Evolutionary conservation across 2,113 vertebrate species (phyloP), one percentile per base, ranked within the genome.

Genomic region (Turnix velox): DNA sequence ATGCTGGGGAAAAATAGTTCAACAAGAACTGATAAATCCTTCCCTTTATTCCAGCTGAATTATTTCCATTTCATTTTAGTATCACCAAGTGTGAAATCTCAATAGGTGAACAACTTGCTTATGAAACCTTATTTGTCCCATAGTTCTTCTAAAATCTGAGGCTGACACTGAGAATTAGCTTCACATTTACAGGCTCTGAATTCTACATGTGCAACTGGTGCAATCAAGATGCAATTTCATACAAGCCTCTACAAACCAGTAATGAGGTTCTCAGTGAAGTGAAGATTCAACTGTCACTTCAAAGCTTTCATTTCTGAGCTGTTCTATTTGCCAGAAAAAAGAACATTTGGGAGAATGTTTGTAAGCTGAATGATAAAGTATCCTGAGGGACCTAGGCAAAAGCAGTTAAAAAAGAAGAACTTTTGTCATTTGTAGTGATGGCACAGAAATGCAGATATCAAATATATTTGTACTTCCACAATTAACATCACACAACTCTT

Each of bases 341-440:
- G 25, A 72, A 65, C 62, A 84, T 80, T 93, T 92, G 76, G 61
- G 93, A 65, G 83, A 75, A 86, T 59, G 33, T 85, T 85, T 94
- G 45, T 74, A 92, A 48, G 57, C 25, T 39, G 65, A 72, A 68
- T 65, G 69, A 87, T 65, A 16, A 87, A 92, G 67, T 51, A n/a
- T 82, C 69, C 88, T 66, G 73, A 75, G 84, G 69, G 83, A 89
- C 46, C 28, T 54, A 49, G 92, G 84, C 66, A 55, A 61, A 61
- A 81, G 58, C 73, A 78, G 86, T 65, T 93, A 84, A 59, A 6
- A 51, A 77, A 82, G 39, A 63, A 48, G 67, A 78, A 48, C 40
- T 81, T n/a, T 68, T 20, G 58, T 10, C 17, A 7, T 62, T 85
- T 69, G 46, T 65, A n/a, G 43, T 0, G 1, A 40, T 7, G 46